These are phyloP conservation scores for Timema podura DNA, from an alignment of 2,888 invertebrate species.

Conservation along the genomic window DNA sequence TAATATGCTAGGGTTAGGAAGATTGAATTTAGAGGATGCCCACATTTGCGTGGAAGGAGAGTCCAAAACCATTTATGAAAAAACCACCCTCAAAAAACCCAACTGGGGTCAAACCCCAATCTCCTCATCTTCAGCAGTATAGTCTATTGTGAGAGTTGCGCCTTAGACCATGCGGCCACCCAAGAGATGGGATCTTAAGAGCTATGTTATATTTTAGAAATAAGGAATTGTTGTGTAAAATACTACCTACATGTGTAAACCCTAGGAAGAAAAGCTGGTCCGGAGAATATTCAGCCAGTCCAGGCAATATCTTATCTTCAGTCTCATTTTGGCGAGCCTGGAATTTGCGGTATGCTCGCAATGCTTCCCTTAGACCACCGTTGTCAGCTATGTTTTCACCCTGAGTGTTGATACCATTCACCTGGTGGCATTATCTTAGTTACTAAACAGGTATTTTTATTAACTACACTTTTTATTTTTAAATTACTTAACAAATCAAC, in stretches of 20 bases:
- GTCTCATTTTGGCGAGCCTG: slow-evolving; percentile 40
- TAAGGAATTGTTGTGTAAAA: background rate
- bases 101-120: no score
- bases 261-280: slow-evolving; percentile 52
- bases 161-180: no score
- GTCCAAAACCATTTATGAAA: no score
- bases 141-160: no score
- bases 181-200: no score
- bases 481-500: no score
- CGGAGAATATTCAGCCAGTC: slow-evolving; percentile 45
- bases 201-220: background rate
- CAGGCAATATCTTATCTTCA: slow-evolving; percentile 42
- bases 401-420: slow-evolving; percentile 43
- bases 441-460: no score
- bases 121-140: no score
- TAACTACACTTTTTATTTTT: no score
- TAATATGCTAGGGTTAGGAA: no score
- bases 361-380: slow-evolving; percentile 55
- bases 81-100: no score
- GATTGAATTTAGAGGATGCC: background rate
- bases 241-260: slow-evolving; percentile 42
- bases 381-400: slow-evolving; percentile 60
- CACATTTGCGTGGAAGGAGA: no score
- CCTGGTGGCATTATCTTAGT: slow-evolving; percentile 16
- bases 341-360: slow-evolving; percentile 48